Evolutionary conservation across 2,888 invertebrate species (phyloP), one percentile per base, ranked within the genome.

Genomic region (Drosophila cyrtoloma): DNA sequence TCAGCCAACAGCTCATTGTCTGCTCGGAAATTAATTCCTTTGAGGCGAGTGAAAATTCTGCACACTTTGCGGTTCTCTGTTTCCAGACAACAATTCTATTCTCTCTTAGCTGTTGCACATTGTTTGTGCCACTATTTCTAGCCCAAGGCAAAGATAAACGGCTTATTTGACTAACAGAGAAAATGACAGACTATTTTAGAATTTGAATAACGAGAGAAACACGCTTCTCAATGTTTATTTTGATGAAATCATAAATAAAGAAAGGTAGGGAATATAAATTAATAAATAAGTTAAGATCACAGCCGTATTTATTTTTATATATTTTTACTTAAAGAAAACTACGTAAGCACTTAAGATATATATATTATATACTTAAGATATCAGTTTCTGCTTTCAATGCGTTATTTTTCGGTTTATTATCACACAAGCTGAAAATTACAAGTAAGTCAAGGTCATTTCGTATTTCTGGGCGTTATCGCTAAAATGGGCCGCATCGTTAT

Each of bases 1-100:
- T 69, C 68, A 52, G 59, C 39, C 81, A 66, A 61, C 61, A 55
- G 64, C 67, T 77, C 70, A 74, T 77, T 73, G 81, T 71, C 82
- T 72, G 71, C 70, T 63, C 71, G 60, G 51, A 67, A 79, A 76
- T 65, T 50, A 76, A 85, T 82, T 82, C 66, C 53, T 71, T 71
- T 72, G 77, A 47, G 60, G 56, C 55, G 47, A 51, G 67, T 60
- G 63, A 77, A 80, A 66, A 72, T 69, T 77, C 81, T 63, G n/a
- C 57, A 78, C 71, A 67, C 66, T 61, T 67, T 75, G 71, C 61
- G 79, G 65, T 62, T 53, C 75, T 79, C 58, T 35, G 63, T 71
- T 75, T 66, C 28, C 60, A 61, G 44, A 28, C 50, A 53, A 55
- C 57, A 51, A 74, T 68, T 78, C 59, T 62, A 33, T 55, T 39